Percentiles rank a stretch among this genome's conserved stretches.
These are phyloP conservation scores for Polypterus bichir DNA, from an alignment of 2,113 vertebrate genomes.

Conservation along the genomic window DNA sequence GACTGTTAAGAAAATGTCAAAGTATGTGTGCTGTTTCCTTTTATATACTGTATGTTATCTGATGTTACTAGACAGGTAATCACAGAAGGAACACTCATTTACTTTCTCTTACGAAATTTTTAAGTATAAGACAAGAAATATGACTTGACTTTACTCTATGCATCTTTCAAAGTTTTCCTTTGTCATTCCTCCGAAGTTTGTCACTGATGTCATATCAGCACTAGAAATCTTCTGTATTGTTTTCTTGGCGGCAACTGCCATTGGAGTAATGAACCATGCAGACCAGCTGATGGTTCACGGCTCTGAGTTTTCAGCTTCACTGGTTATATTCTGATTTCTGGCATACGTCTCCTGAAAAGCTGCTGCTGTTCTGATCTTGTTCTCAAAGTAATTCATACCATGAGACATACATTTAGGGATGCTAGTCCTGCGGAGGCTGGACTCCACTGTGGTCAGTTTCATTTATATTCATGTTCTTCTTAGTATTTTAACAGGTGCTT, in stretches of 20 bases:
- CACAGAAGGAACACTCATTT: too few species aligned
- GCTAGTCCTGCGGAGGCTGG: too few species aligned
- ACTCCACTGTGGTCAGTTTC: too few species aligned
- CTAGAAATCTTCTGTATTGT: constrained; percentile 5
- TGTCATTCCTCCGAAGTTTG: neutral
- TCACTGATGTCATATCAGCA: neutral
- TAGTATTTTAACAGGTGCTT: too few species aligned
- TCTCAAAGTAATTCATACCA: neutral
- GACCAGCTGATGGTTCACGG: constrained; percentile 37
- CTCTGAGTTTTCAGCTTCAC: constrained; percentile 25
- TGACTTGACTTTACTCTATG: neutral
- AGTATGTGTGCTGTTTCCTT: too few species aligned
- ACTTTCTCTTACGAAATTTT: too few species aligned
- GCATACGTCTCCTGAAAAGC: neutral
- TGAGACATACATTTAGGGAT: neutral
- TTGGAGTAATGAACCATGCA: constrained; percentile 38
- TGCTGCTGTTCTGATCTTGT: neutral
- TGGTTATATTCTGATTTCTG: constrained; percentile 2
- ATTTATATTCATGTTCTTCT: too few species aligned
- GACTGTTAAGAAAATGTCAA: too few species aligned
- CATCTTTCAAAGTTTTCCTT: neutral
- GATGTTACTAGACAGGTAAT: too few species aligned
- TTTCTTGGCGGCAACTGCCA: constrained; percentile 25
- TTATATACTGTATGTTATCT: too few species aligned
- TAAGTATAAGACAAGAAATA: neutral